Base-by-base conservation (phyloP, 1,140 invertebrate species). In the Drosophila parabipectinata region DNA sequence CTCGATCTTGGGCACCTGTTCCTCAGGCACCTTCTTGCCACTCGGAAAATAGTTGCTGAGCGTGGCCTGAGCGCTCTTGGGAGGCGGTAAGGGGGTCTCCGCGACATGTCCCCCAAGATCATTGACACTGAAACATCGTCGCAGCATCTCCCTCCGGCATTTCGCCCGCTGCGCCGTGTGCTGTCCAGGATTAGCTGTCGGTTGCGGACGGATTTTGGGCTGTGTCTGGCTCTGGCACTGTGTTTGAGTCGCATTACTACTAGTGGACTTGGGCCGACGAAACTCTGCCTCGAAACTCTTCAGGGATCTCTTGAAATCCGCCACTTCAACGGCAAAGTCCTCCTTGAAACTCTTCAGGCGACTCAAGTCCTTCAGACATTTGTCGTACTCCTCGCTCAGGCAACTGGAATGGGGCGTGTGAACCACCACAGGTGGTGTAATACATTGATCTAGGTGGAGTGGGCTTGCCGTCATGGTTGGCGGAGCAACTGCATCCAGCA, bases 301-400 rank as follows among this genome's bases (percentile, higher is more conserved):
- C 0, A 91, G 71, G 0, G 90, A 82, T 28, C 76, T 85, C 37
- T 91, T 91, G 14, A 91, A 91, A 39, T 76, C 82, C 0, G 77
- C 83, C 30, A 91, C 79, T 41, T 91, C 90, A 0, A 79, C 51
- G 1, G 83, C 85, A 28, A 85, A 89, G 4, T 91, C 90, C 12
- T 90, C 56, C 24, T 90, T 91, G n/a, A 89, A 89, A 15, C 68
- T 84, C n/a, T 68, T 78, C 3, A 89, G 47, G 0, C 85, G 71
- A 9, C 71, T 79, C 24, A 89, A 44, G 26, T 84, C 77, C 6
- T 67, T 68, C 1, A 89, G 37, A 21, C 80, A 84, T 14, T 81
- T 81, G 24, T 80, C 71, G 37, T 89, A 90, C 45, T 89, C 80
- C 4, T 85, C 80, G 47, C 53, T 90, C 4, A 88, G 54, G 18